phyloP scores from a whole-genome alignment of 2,888 invertebrate species.

The Rotaria sp. region DNA sequence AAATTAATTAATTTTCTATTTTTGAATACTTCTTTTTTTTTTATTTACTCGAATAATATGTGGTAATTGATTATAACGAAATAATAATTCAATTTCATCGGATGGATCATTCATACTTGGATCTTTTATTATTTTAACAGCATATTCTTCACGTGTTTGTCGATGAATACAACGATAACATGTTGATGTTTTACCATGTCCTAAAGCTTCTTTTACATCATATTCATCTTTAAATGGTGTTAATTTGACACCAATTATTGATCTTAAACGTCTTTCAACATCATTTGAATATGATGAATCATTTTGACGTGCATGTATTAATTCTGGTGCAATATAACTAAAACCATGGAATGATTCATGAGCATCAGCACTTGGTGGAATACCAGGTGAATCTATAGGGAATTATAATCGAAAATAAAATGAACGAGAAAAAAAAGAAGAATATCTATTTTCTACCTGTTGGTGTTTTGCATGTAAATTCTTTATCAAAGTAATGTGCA shows the following conservation, averaged over 20 bases:
- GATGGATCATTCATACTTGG: constrained; percentile 83
- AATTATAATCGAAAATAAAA: neutral
- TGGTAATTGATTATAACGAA: constrained; percentile 85
- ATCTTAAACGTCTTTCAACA: constrained; percentile 9
- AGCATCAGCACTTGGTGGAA: constrained; percentile 93
- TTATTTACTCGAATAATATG: constrained; percentile 86
- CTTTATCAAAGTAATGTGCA: constrained; percentile 93
- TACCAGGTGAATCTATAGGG: constrained; percentile 77
- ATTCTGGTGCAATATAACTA: constrained; percentile 88
- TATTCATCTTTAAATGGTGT: constrained; percentile 76
- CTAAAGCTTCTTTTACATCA: constrained; percentile 67
- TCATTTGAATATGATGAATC: neutral
- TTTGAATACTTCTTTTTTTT: constrained; percentile 59
- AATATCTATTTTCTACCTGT: constrained; percentile 49
- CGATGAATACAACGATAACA: constrained; percentile 86
- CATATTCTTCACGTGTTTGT: constrained; percentile 76
- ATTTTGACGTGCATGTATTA: constrained; percentile 52
- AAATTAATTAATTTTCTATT: neutral
- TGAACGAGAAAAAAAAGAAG: neutral
- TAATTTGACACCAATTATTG: neutral
- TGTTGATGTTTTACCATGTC: constrained; percentile 53
- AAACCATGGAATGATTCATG: constrained; percentile 95
- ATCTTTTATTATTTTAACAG: constrained; percentile 85
- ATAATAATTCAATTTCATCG: constrained; percentile 91
- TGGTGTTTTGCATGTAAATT: constrained; percentile 94